These are phyloP conservation scores for Andrena flavipes DNA, from an alignment of 2,888 invertebrate species.

Conservation along the genomic window DNA sequence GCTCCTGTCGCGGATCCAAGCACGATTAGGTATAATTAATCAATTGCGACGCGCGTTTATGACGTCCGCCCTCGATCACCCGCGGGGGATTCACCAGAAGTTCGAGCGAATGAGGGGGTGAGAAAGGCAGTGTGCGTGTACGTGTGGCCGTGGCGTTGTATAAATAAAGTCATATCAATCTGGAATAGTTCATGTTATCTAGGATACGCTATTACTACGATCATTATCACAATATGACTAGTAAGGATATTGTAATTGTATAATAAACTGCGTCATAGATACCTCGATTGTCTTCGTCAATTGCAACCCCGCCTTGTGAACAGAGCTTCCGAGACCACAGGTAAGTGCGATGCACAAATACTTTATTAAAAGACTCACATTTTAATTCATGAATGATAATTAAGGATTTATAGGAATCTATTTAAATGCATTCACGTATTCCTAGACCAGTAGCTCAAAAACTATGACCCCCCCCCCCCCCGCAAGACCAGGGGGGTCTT, in stretches of 20 bases:
- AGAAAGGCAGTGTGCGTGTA: constrained; percentile 47
- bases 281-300: constrained; percentile 5
- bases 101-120: constrained; percentile 19
- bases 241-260: constrained; percentile 84
- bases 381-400: too few relatives aligned
- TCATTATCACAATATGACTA: constrained; percentile 83
- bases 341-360: too few relatives aligned
- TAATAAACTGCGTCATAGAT: constrained; percentile 83
- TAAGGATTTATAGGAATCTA: too few relatives aligned
- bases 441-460: too few relatives aligned
- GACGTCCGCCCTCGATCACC: constrained; percentile 21
- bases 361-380: too few relatives aligned
- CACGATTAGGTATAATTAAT: constrained; percentile 53
- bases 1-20: constrained; percentile 22
- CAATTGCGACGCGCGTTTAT: constrained; percentile 37
- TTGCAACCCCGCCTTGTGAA: background rate
- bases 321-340: too few relatives aligned
- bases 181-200: constrained; percentile 82
- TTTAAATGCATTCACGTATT: too few relatives aligned
- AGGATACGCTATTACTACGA: constrained; percentile 80
- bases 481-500: too few relatives aligned
- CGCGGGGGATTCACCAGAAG: constrained; percentile 8
- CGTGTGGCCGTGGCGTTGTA: constrained; percentile 74
- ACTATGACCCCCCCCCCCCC: too few relatives aligned
- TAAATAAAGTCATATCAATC: constrained; percentile 85